Evolutionary conservation across 2,113 vertebrate genomes (phyloP), one percentile per base, ranked within the genome.

Genomic region (Aleadryas rufinucha): DNA sequence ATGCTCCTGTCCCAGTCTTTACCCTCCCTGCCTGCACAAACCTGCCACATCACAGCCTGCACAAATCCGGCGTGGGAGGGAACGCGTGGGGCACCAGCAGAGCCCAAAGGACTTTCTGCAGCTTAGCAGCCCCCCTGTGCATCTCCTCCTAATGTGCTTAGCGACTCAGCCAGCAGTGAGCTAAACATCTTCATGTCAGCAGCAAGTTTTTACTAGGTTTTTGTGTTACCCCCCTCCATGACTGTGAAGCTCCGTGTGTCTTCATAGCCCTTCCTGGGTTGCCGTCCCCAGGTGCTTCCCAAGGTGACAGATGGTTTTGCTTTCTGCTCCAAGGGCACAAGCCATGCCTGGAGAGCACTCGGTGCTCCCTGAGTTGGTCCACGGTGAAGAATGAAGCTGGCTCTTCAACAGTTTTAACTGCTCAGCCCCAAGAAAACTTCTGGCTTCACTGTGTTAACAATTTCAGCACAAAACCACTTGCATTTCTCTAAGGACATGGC

Each of bases 31-130:
- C 24, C 50, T 1, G 1, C 52, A 81, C 54, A 50, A 57, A 57
- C 9, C 50, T 64, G 39, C 42, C 45, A 42, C 44, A 61, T 35
- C 59, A 22, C 47, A 86, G 50, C 13, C 47, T 2, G 10, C 37
- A 39, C 33, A 45, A 65, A 85, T 37, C 7, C 0, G 0, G 65
- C 0, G 0, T 39, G 45, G 77, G 74, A 87, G 57, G 30, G 70
- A 89, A 59, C 0, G 3, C 0, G 2, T 17, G 30, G 41, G 64
- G 42, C 65, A 63, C 41, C 78, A 66, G 39, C 23, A 39, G 86
- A 76, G 45, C 16, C 35, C 7, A 4, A 54, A 77, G 59, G 44
- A 59, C 57, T 71, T 80, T 57, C 30, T 83, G 50, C 61, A 83
- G 81, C 45, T 86, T 27, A 80, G 83, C 79, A 72, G 44, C 76